phyloP scores from a whole-genome alignment of 2,888 invertebrate genomes.

The Panzeria rudis region DNA sequence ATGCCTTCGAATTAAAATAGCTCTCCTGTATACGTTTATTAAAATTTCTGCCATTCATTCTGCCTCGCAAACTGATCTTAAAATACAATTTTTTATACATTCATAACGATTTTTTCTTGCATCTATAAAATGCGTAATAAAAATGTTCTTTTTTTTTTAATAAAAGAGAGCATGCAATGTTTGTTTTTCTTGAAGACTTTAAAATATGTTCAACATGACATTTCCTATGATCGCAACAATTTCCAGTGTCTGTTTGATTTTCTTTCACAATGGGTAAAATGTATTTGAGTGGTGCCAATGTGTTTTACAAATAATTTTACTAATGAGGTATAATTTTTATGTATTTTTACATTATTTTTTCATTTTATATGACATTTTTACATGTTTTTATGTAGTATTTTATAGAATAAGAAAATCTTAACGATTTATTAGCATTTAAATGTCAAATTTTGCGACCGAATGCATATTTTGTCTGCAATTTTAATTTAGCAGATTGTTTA shows the following conservation, averaged over 20 bases:
- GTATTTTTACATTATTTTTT: neutral
- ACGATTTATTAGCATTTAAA: constrained; percentile 75
- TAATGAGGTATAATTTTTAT: constrained; percentile 67
- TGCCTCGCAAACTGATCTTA: neutral
- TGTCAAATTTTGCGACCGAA: constrained; percentile 73
- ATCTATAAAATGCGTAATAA: constrained; percentile 27
- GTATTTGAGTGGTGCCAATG: constrained; percentile 60
- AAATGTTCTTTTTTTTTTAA: too few species aligned
- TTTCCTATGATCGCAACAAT: constrained; percentile 45
- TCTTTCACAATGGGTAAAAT: constrained; percentile 1
- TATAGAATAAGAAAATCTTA: constrained; percentile 52
- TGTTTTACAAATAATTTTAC: constrained; percentile 70
- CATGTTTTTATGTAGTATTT: constrained; percentile 29
- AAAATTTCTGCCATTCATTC: neutral
- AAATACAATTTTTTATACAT: constrained; percentile 9
- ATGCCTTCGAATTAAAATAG: constrained; percentile 17
- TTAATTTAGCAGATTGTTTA: constrained; percentile 44
- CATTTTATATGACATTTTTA: constrained; percentile 40
- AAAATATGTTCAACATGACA: constrained; percentile 50
- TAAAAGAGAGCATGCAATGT: neutral
- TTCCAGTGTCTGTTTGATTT: constrained; percentile 39
- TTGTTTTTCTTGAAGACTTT: neutral
- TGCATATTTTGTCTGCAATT: constrained; percentile 71
- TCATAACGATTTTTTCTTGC: constrained; percentile 20
- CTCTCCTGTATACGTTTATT: neutral